These are phyloP conservation scores for Oceanites oceanicus DNA, from an alignment of 2,113 vertebrate species.

Conservation along the genomic window DNA sequence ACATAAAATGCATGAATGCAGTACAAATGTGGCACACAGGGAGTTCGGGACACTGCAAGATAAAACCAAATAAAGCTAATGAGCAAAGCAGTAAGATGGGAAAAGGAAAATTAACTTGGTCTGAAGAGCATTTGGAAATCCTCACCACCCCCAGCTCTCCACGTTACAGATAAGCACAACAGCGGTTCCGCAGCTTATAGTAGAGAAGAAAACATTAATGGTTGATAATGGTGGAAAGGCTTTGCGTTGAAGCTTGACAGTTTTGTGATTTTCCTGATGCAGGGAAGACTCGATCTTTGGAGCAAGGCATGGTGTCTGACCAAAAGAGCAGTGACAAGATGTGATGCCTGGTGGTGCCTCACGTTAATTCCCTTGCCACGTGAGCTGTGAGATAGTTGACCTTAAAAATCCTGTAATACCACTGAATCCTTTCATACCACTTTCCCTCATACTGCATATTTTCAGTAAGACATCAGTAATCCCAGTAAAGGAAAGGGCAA, in stretches of 20 bases:
- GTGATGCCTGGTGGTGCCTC: not conserved
- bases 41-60: not conserved
- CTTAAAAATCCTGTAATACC: not conserved
- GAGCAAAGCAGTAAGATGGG: not conserved
- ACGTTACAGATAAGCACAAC: not conserved
- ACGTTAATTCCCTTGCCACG: not conserved
- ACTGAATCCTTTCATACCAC: not conserved
- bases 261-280: conserved; percentile 69
- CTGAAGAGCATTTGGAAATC: not conserved
- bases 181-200: not conserved
- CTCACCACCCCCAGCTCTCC: not conserved
- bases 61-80: not conserved
- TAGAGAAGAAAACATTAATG: not conserved
- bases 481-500: not conserved
- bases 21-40: not conserved
- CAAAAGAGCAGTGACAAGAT: not conserved
- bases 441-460: not conserved
- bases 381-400: not conserved
- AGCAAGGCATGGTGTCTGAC: not conserved
- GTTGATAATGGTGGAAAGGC: not conserved
- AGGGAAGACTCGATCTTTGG: not conserved
- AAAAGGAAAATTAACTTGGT: not conserved
- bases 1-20: not conserved
- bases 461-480: not conserved
- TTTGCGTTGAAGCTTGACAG: not conserved